phyloP scores from a whole-genome alignment of 2,797 vertebrate genomes.

The Emydoidea blandingii region DNA sequence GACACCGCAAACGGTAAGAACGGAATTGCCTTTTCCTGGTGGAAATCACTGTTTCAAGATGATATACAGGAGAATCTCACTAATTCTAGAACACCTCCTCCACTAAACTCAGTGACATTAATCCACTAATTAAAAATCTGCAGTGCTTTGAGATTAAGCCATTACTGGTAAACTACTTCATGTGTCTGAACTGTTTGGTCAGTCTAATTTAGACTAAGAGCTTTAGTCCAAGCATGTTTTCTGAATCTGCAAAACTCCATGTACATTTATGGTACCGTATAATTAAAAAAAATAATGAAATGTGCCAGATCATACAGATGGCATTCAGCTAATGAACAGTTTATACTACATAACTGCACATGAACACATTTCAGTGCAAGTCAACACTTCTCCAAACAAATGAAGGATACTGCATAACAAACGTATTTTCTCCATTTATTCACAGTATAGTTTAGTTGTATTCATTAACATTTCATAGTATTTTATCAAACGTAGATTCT shows the following conservation, averaged over 20 bases:
- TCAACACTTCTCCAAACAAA: not conserved
- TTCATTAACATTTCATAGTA: not conserved
- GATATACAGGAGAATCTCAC: not conserved
- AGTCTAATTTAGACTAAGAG: not conserved
- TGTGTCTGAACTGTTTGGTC: not conserved
- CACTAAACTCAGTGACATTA: not conserved
- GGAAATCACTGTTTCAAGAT: not conserved
- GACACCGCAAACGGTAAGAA: accelerated
- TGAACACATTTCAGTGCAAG: not conserved
- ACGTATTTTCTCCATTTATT: not conserved
- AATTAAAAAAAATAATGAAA: not conserved
- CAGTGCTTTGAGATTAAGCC: not conserved
- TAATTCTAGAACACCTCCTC: not conserved
- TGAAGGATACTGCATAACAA: not conserved
- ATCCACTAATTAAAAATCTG: not conserved
- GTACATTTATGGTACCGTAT: not conserved
- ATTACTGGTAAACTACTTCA: not conserved
- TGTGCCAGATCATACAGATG: not conserved
- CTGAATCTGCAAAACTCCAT: not conserved
- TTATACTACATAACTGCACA: no score
- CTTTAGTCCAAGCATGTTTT: not conserved
- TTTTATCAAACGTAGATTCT: not conserved
- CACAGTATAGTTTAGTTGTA: not conserved
- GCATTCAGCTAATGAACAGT: not conserved
- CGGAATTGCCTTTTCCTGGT: not conserved